Base-by-base conservation (phyloP, 2,113 vertebrate genomes). In the Probosciger aterrimus region DNA sequence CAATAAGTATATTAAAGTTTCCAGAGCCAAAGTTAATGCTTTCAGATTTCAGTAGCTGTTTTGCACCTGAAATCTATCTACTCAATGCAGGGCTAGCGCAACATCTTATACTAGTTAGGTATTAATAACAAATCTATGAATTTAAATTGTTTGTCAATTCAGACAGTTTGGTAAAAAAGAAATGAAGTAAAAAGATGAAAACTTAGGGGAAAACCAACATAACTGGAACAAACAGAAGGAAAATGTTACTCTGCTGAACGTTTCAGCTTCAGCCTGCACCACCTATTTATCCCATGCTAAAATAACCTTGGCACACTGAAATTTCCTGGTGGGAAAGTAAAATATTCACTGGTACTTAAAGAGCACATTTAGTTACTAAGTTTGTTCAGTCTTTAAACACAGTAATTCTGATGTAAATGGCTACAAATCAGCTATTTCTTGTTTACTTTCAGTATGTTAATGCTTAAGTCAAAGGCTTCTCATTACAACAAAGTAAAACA, bases 251-350 rank as follows among this genome's bases (percentile, higher is more conserved):
- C 60, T 91, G 65, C 79, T 82, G 44, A 39, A 77, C 0, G 7
- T 53, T 91, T 84, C 71, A 85, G 76, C 47, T 88, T 50, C 71
- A 95, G 64, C 30, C 39, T 59, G 53, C 88, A 64, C 39, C 27
- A 90, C 86, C 69, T 63, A 90, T 92, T 92, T 60, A 91, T 73
- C 43, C 78, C 86, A 44, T 6, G 44, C 22, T 90, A 84, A 75
- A 87, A 86, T 95, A 80, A 96, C 82, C 75, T 96, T 82, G 95
- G 41, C 60, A 60, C 18, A 44, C 37, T 88, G 81, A 93, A 59
- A 89, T 93, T 96, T 97, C 80, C 83, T 95, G 70, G 30, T 91
- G 71, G 41, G 49, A n/a, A 94, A 96, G 60, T 30, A 87, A 89
- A 86, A 88, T 37, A 65, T 53, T 74, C 52, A 44, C 44, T 52